phyloP scores from a whole-genome alignment of 2,888 invertebrate genomes.

The Hypolimnas misippus region DNA sequence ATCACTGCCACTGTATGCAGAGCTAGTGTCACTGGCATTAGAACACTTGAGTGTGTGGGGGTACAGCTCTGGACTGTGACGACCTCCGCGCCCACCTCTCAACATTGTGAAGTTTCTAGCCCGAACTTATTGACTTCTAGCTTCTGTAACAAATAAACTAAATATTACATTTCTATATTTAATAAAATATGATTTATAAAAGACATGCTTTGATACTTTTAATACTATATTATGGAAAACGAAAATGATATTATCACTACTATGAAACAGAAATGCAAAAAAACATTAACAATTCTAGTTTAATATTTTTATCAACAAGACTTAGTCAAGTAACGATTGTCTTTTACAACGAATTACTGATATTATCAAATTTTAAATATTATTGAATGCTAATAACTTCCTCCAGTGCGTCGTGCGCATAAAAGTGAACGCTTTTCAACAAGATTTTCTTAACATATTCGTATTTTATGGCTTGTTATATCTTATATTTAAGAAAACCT shows the following conservation, averaged over 20 bases:
- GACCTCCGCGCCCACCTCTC: slow-evolving; percentile 84
- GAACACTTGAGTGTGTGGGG: slow-evolving; percentile 91
- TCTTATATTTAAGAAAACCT: neutral
- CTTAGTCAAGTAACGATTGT: neutral
- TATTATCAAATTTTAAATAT: slow-evolving; percentile 14
- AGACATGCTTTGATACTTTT: neutral
- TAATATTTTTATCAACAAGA: neutral
- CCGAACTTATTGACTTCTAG: slow-evolving; percentile 63
- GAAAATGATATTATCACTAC: neutral
- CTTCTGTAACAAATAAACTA: slow-evolving; percentile 60
- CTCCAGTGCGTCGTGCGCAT: slow-evolving; percentile 30
- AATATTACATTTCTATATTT: neutral
- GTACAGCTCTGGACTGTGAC: slow-evolving; percentile 90
- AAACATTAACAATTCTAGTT: neutral
- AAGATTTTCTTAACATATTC: neutral
- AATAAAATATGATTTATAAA: too few species aligned
- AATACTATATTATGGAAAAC: neutral
- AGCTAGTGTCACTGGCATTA: slow-evolving; percentile 96
- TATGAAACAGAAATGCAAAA: neutral
- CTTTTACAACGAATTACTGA: neutral
- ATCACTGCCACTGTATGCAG: slow-evolving; percentile 98
- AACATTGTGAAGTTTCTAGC: slow-evolving; percentile 81
- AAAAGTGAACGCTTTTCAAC: slow-evolving; percentile 11
- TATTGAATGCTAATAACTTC: slow-evolving; percentile 28
- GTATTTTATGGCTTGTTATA: neutral